Evolutionary conservation across 53 echinoderm and acorn worm species (phyloP).

Genomic region (Apostichopus leukothele): DNA sequence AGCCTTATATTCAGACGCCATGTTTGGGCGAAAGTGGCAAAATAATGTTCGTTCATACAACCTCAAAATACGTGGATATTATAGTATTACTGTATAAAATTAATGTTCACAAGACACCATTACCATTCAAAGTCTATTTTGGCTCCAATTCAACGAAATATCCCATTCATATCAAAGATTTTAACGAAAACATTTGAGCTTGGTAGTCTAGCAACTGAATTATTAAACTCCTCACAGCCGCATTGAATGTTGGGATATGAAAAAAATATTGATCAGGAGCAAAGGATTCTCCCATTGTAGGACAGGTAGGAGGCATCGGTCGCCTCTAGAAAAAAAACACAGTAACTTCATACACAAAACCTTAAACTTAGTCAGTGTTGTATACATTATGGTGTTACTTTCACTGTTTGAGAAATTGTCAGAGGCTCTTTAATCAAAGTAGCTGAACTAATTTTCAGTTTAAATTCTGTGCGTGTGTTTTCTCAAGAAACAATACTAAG

Average conservation of each 20-base stretch:
- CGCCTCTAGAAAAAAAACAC: too few species aligned
- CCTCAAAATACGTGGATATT: neutral
- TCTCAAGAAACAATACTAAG: too few species aligned
- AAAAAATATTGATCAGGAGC: neutral
- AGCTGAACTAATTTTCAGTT: too few species aligned
- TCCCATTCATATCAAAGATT: neutral
- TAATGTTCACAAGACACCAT: neutral
- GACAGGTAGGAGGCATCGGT: neutral
- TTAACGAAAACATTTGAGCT: slow-evolving; percentile 27
- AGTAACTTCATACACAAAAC: too few species aligned
- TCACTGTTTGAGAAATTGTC: too few species aligned
- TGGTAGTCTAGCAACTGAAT: neutral
- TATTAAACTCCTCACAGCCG: slow-evolving; percentile 32
- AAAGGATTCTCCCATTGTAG: neutral
- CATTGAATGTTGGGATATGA: slow-evolving; percentile 25
- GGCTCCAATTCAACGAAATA: neutral
- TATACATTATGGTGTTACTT: too few species aligned
- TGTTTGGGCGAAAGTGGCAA: neutral
- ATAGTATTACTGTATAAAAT: neutral
- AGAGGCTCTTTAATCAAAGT: too few species aligned
- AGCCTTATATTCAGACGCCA: slow-evolving; percentile 41
- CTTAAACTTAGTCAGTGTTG: too few species aligned
- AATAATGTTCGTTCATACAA: neutral
- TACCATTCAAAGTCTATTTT: neutral
- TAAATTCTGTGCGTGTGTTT: too few species aligned